Conservation (phyloP, 2,797 vertebrate species). For the Odontamblyopus rebecca region DNA sequence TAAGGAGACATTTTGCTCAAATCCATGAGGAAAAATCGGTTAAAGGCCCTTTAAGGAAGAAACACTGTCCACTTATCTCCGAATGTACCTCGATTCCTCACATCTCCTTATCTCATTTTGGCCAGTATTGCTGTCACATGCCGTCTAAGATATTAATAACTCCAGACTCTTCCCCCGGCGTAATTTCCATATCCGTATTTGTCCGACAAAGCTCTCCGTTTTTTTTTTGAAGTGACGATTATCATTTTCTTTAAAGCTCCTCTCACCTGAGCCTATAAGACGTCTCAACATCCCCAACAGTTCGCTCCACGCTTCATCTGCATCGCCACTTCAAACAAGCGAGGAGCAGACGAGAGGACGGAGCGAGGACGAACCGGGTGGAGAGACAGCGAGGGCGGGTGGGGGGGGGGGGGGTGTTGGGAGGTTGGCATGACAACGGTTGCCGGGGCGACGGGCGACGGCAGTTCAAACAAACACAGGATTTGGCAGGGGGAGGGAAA, state of each 20-base stretch:
- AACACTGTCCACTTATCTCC: not conserved
- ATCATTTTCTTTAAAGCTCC: slow-evolving; percentile 9
- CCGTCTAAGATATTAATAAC: slow-evolving; percentile 18
- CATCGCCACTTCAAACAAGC: slow-evolving; percentile 65
- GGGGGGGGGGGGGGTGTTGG: slow-evolving; percentile 16
- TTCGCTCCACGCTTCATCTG: slow-evolving; percentile 58
- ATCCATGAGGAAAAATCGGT: no score
- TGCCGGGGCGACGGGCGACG: slow-evolving; percentile 67
- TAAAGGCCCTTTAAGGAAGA: not conserved
- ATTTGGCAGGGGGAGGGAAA: slow-evolving; percentile 38
- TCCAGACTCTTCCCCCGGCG: not conserved
- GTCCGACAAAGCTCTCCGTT: slow-evolving; percentile 1
- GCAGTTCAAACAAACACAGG: slow-evolving; percentile 72
- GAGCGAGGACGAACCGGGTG: not conserved
- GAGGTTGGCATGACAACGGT: slow-evolving; percentile 75
- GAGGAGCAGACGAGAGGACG: slow-evolving; percentile 15
- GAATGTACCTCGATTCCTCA: not conserved
- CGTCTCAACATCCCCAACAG: slow-evolving; percentile 36
- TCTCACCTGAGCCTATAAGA: slow-evolving; percentile 39
- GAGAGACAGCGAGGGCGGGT: not conserved
- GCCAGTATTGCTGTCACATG: slow-evolving; percentile 6
- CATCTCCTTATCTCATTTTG: not conserved
- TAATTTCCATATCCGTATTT: slow-evolving; percentile 2
- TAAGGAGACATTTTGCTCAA: no score
- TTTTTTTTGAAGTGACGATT: not conserved